Conservation (phyloP, 2,113 vertebrate species). For the Gavia stellata region DNA sequence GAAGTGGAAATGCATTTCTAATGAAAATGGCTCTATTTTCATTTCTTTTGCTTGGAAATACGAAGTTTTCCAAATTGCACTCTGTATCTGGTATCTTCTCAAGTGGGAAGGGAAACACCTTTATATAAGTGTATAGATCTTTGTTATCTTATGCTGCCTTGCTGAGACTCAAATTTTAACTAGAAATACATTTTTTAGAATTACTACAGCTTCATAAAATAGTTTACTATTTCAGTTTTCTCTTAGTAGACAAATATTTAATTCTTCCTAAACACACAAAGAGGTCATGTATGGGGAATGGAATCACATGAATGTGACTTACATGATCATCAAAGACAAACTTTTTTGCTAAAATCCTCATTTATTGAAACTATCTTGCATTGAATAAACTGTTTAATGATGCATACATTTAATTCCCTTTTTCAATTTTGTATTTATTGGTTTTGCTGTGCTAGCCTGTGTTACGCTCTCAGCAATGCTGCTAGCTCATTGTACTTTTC, state of each 20-base stretch:
- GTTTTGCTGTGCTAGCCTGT: neutral
- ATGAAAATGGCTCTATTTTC: neutral
- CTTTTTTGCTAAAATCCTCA: neutral
- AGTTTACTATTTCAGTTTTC: neutral
- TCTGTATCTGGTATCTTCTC: neutral
- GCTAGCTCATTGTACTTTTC: neutral
- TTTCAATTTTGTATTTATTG: neutral
- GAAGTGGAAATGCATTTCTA: neutral
- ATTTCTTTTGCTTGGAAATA: neutral
- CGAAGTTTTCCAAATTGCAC: neutral
- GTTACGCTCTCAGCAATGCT: neutral
- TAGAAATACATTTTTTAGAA: neutral
- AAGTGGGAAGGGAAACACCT: neutral
- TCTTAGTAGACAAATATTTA: neutral
- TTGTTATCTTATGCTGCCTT: neutral
- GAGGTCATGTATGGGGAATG: neutral
- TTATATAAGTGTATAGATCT: neutral
- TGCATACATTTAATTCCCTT: neutral
- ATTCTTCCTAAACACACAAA: neutral
- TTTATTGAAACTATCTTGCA: constrained; percentile 2
- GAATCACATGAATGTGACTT: neutral
- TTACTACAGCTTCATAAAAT: neutral
- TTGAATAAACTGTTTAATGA: neutral
- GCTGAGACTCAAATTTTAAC: neutral
- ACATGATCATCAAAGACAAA: neutral